Base-by-base conservation (phyloP, 2,888 invertebrate species). In the Hydriomena furcata region DNA sequence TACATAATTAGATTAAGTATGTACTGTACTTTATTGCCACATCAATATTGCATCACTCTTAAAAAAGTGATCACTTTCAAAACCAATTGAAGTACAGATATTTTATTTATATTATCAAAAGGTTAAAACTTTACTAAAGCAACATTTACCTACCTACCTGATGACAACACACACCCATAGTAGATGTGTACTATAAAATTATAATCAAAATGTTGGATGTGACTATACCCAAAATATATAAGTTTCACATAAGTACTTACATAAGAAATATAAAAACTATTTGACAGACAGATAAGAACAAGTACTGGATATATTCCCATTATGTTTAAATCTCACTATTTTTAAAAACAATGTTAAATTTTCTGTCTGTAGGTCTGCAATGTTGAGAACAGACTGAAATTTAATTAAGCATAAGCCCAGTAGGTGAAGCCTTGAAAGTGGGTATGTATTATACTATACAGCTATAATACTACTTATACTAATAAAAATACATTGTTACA, bases 271-370 rank as follows among this genome's bases (percentile, higher is more conserved):
- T 58, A 51, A 21, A 68, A 42, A 51, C 49, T 60, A 21, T 45
- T 58, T 27, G 61, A 63, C 10, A 71, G 13, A 58, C 58, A 40
- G 35, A 65, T 8, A 7, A 70, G 46, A 5, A 64, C 37, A 7
- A 70, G 55, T 23, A 60, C 30, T 23, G 44, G 53, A 54, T 58
- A 43, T 21, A 60, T 55, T 55, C 65, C 38, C 68, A 70, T 70
- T 66, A 65, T 53, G 35, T 45, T 44, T 4, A 17, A 40, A 8
- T 55, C 13, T 8, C 21, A 34, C 13, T 31, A 12, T 23, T 10
- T 11, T n/a, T n/a, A n/a, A n/a, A 34, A 34, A 27, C 32, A 17
- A 1, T 11, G 8, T 10, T n/a, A 13, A 35, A 20, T 25, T 23
- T 1, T 12, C 1, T 23, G 8, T 5, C n/a, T 35, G 24, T 28